Evolutionary conservation across 2,113 vertebrate species (phyloP), one percentile per base, ranked within the genome.

Genomic region (Poeciliopsis occidentalis): DNA sequence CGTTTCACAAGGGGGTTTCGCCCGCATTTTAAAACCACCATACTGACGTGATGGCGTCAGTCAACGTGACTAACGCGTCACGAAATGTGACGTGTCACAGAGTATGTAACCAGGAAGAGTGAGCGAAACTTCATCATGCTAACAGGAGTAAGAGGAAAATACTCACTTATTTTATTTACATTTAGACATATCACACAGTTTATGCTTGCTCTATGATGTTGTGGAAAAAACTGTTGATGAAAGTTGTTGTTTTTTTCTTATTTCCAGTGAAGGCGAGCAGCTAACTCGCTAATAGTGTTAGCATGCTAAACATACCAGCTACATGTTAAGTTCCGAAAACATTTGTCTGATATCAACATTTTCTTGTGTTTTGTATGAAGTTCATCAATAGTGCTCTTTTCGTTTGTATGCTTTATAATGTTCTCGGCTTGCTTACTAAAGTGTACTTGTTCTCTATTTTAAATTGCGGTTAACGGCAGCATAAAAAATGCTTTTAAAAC

Each of bases 71-170:
- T 19, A 1, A 1, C 2, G 3, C 1, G 29, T 2, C 0, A 22
- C 2, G 75, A 85, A 0, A 19, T 2, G 78, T 89, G 89, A 94
- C 92, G 90, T 17, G 60, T 22, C 60, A 22, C 75, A 64, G 73
- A 79, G 78, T 44, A 88, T 83, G 91, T 89, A 88, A 89, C 7
- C 85, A 71, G 88, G 88, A 91, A 91, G 85, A 47, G 19, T 7
- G 0, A 13, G 26, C 10, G 7, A 24, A 12, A 7, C 17, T 32
- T 82, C 85, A 91, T 37, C 79, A 94, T 93, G 93, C 32, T 92
- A 83, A 76, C 87, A 71, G 88, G 66, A 13, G 93, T 94, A 88
- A 91, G 91, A 90, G 27, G 2, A 2, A 1, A 8, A 1, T 4
- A 17, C 24, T 32, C 10, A 30, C 17, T 71, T 4, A 4, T 61